These are phyloP conservation scores for Pollimyrus isidori DNA, from an alignment of 2,113 vertebrate genomes.

Conservation along the genomic window DNA sequence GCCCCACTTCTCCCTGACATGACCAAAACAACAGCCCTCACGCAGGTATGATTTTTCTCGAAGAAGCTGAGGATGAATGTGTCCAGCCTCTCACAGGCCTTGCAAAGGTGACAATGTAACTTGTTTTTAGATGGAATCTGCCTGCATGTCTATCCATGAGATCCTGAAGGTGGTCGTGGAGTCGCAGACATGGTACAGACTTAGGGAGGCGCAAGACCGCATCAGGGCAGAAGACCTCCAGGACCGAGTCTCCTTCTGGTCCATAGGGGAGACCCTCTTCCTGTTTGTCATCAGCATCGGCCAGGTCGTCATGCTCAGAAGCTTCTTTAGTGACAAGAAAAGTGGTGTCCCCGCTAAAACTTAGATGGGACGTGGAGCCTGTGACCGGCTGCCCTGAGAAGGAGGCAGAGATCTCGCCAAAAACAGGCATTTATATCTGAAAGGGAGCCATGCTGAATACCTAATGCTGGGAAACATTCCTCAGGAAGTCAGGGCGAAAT, in stretches of 20 bases:
- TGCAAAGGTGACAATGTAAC: neutral
- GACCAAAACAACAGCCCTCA: conserved; percentile 65
- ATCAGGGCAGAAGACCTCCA: conserved; percentile 71
- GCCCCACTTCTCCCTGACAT: conserved; percentile 64
- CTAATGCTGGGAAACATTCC: neutral
- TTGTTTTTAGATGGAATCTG: conserved; percentile 72
- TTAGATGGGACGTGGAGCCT: neutral
- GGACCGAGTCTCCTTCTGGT: conserved; percentile 73
- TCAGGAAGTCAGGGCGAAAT: neutral
- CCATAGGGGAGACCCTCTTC: conserved; percentile 68
- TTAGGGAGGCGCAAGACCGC: conserved; percentile 77
- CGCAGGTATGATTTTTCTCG: conserved; percentile 62
- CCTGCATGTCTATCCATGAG: conserved; percentile 78
- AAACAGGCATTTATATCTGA: neutral
- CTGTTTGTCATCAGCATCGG: conserved; percentile 75
- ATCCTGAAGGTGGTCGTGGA: conserved; percentile 71
- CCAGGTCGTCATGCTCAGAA: conserved; percentile 78
- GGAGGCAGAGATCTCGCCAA: neutral
- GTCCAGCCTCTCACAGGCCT: neutral
- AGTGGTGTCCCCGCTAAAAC: neutral
- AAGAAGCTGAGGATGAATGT: neutral
- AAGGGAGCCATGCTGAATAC: neutral
- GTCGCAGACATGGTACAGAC: conserved; percentile 75
- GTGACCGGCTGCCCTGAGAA: neutral
- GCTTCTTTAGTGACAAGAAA: conserved; percentile 78